Evolutionary conservation across 1,140 invertebrate genomes (phyloP), one percentile per base, ranked within the genome.

Genomic region (Mactra quadrangularis): DNA sequence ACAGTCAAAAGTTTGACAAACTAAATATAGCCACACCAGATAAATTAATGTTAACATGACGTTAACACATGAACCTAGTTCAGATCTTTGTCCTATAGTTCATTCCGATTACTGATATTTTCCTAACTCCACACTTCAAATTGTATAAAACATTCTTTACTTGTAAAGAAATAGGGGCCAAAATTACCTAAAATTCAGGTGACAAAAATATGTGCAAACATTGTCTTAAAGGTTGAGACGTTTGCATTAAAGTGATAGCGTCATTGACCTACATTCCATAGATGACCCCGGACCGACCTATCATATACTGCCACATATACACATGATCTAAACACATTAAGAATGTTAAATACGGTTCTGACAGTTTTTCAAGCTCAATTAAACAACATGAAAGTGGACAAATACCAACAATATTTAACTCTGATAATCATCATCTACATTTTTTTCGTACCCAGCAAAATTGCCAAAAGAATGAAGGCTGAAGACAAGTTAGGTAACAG

Each of bases 131-230:
- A 41, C 38, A 41, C 15, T 41, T 15, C 6, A 41, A 41, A 41
- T 7, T 41, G 38, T 7, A 7, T 41, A 41, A 31, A 76, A 76
- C 41, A 76, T 76, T 76, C 74, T 55, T 45, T 57, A 33, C 11
- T 17, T 50, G 74, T n/a, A 7, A 22, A 31, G 74, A 62, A 62
- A 60, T 45, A 62, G 59, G 55, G 29, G 59, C 47, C 29, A 50
- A 50, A 62, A 64, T 47, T 76, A 31, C 22, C 41, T 64, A 11
- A 17, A n/a, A 60, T 31, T 17, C 41, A 33, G n/a, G 55, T 47
- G 47, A 81, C 66, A 59, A 33, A 71, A 81, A 60, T 81, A 81
- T 81, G 77, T 45, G 66, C 71, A 81, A 81, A 81, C 77, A 81
- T 45, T 71, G 53, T 59, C 77, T 71, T 38, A 45, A 60, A 52